Evolutionary conservation across 2,797 vertebrate genomes (phyloP), one percentile per base, ranked within the genome.

Genomic region (Austrolebias charrua): DNA sequence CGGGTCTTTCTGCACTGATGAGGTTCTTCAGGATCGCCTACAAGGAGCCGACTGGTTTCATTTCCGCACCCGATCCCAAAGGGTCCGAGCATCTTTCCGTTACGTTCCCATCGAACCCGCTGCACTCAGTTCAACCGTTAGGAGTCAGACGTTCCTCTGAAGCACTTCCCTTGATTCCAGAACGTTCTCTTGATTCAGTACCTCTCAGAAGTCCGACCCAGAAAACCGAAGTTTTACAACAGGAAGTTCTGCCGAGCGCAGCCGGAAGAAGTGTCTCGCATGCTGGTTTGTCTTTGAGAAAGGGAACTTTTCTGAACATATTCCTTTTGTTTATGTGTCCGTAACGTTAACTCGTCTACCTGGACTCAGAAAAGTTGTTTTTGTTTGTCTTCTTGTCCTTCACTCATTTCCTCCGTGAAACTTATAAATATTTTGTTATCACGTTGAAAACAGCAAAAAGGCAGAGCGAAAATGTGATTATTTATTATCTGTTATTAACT

Each of bases 301-400:
- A 90, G 89, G 91, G 90, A 91, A 91, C 74, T 76, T 81, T 73
- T 80, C 70, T 77, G 81, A 62, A 72, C 29, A 78, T 55, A 48
- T 79, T 75, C 75, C 83, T 86, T 73, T 83, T 81, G 11, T 66
- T 61, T 46, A 28, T 76, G 63, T 46, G 19, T 8, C 13, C 13
- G 11, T 40, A 11, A 12, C 11, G 13, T 40, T 12, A 11, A n/a
- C 29, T n/a, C 35, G 55, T 61, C 19, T 53, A 49, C 18, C 31
- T 67, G 46, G 55, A 57, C 60, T 24, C 57, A 48, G 65, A 42
- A 15, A 33, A 68, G 43, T 48, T 55, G 66, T 54, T 48, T 77
- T 67, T 61, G 78, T 88, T 87, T 85, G 78, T 75, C 50, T 64
- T 47, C 69, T 44, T 66, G 31, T 35, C 51, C 61, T 60, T 47